phyloP scores from a whole-genome alignment of 2,797 vertebrate species.

The Helarctos malayanus region DNA sequence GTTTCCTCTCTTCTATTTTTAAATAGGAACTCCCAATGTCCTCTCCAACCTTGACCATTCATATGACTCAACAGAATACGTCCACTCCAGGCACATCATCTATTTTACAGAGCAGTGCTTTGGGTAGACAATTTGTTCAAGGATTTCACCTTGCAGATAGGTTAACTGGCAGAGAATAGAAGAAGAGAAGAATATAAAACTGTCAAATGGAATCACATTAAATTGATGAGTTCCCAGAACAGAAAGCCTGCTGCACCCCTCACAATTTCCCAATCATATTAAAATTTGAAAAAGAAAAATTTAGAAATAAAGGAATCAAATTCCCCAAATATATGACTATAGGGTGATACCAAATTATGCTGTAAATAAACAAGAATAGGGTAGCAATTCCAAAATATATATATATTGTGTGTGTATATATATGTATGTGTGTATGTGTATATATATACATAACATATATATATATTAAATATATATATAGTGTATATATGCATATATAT shows the following conservation, averaged over 20 bases:
- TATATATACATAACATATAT: neutral
- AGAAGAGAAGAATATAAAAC: constrained; percentile 79
- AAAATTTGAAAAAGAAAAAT: constrained; percentile 64
- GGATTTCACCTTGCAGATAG: constrained; percentile 81
- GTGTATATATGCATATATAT: neutral
- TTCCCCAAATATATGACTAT: constrained; percentile 32
- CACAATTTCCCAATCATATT: constrained; percentile 65
- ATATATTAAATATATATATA: neutral
- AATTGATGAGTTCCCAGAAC: constrained; percentile 81
- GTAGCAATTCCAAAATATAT: neutral
- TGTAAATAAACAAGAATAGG: constrained; percentile 29
- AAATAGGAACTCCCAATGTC: neutral
- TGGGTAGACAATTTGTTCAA: constrained; percentile 78
- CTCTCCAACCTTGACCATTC: constrained; percentile 56
- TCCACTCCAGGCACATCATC: constrained; percentile 56
- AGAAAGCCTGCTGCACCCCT: constrained; percentile 63
- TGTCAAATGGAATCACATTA: constrained; percentile 81
- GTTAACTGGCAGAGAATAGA: constrained; percentile 78
- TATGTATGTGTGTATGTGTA: neutral
- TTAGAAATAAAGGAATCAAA: constrained; percentile 56
- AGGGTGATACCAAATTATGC: constrained; percentile 9
- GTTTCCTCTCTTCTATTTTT: constrained; percentile 49
- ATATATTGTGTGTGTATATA: too few species aligned
- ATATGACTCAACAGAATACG: constrained; percentile 54
- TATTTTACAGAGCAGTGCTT: constrained; percentile 71